phyloP scores from a whole-genome alignment of 2,113 vertebrate species.

The Sprattus sprattus region DNA sequence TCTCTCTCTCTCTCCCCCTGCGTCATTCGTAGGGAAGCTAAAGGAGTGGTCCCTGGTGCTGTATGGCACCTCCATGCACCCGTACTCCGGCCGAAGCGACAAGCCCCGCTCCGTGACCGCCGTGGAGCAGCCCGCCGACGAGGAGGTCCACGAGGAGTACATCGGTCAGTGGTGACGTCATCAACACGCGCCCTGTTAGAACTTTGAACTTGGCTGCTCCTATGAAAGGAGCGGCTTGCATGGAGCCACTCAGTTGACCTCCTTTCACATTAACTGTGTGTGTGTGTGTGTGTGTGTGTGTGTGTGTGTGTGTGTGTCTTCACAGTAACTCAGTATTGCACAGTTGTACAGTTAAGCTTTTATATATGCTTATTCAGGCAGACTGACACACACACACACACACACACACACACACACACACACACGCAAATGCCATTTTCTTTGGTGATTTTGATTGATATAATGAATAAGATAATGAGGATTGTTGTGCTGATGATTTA shows the following conservation, averaged over 20 bases:
- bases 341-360: neutral
- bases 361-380: neutral
- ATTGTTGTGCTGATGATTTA: neutral
- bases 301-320: too few species aligned
- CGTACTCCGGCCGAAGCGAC: constrained; percentile 87
- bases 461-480: neutral
- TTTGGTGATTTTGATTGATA: too few species aligned
- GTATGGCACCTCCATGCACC: constrained; percentile 92
- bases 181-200: neutral
- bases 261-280: too few species aligned
- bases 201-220: neutral
- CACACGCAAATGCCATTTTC: too few species aligned
- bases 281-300: too few species aligned
- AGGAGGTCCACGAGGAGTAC: constrained; percentile 90
- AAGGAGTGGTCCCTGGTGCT: constrained; percentile 98
- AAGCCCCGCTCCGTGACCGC: constrained; percentile 75
- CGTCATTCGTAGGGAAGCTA: constrained; percentile 80
- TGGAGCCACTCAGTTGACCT: neutral
- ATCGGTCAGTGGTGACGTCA: constrained; percentile 71
- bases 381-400: too few species aligned
- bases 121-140: constrained; percentile 71
- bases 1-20: too few species aligned
- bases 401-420: too few species aligned
- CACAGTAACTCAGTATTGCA: neutral
- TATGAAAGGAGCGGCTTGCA: neutral